These are phyloP conservation scores for Tamias sibiricus DNA, from an alignment of 2,113 vertebrate genomes.

Conservation along the genomic window DNA sequence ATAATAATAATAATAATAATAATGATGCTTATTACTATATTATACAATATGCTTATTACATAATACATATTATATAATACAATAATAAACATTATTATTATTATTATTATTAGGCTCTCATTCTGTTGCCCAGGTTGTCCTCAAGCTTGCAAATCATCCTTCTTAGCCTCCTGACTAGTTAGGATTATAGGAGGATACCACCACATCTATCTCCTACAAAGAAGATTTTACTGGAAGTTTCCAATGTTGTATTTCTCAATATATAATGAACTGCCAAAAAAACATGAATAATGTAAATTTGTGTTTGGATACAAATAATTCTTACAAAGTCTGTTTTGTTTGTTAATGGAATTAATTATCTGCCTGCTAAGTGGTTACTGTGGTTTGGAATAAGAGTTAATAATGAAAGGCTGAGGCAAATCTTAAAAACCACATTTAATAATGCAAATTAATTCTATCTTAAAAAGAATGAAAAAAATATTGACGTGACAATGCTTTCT, in stretches of 20 bases:
- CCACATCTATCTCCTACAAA: background rate
- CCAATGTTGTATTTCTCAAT: constrained; percentile 64
- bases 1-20: background rate
- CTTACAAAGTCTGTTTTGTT: constrained; percentile 69
- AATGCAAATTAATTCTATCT: constrained; percentile 35
- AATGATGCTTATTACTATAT: no score
- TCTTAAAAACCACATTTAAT: constrained; percentile 38
- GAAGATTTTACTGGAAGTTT: constrained; percentile 53
- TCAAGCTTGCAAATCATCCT: background rate
- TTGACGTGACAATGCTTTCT: background rate
- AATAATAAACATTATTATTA: no score
- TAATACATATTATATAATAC: no score
- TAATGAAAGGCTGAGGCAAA: constrained; percentile 52
- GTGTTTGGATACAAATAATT: constrained; percentile 66
- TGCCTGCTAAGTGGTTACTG: constrained; percentile 46
- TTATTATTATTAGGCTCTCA: background rate
- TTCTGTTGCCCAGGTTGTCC: background rate
- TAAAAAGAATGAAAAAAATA: constrained; percentile 23
- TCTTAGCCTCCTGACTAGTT: background rate
- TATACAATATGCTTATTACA: no score
- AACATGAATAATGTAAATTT: constrained; percentile 70
- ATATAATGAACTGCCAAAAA: constrained; percentile 56
- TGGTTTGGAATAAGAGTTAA: constrained; percentile 57
- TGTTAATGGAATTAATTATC: constrained; percentile 82
- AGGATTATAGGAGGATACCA: background rate